Base-by-base conservation (phyloP, 2,113 vertebrate genomes). In the Acrocephalus kingi region DNA sequence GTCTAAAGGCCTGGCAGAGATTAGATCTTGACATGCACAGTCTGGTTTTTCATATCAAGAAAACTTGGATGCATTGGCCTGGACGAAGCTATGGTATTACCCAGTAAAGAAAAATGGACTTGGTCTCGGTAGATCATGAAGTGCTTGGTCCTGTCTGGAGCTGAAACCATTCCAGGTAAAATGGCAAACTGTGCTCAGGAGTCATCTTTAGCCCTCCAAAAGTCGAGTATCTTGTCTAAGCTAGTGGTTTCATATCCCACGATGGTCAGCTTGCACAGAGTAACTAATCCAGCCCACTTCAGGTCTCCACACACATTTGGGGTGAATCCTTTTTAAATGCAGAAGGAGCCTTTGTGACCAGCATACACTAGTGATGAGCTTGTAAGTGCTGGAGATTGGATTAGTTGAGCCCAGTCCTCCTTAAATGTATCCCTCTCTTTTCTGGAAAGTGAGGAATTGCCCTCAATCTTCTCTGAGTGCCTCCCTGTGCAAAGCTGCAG, bases 391-490 rank as follows among this genome's bases (percentile, higher is more conserved):
- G 37, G 28, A 76, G 22, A 41, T 11, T n/a, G 23, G 67, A 45
- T 58, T 49, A 63, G 9, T 35, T 54, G 11, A 79, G 13, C 15
- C 11, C 30, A 74, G 6, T 30, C 16, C 20, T 58, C 28, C 8
- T 21, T 15, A 55, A 33, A 15, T 4, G 6, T 69, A 46, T 31
- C 33, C 10, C 7, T 46, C 5, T 56, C 21, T 75, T 45, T 67
- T 72, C 80, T 79, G 72, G 22, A 54, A 89, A 45, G 13, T 35
- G 12, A 4, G 17, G 14, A 62, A 63, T 54, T 78, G 7, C 7
- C 18, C 7, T 7, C 0, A 4, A 0, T 67, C n/a, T 56, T 69
- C 51, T 66, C 24, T 72, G 6, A 8, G 14, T 46, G 18, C 41
- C 12, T 4, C 9, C 27, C 1, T 30, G 0, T 54, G 28, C 37